A percentile compares a stretch with the other conserved stretches of the same genome.
Conservation (phyloP, 2,888 invertebrate species). For the Plebejus argus region DNA sequence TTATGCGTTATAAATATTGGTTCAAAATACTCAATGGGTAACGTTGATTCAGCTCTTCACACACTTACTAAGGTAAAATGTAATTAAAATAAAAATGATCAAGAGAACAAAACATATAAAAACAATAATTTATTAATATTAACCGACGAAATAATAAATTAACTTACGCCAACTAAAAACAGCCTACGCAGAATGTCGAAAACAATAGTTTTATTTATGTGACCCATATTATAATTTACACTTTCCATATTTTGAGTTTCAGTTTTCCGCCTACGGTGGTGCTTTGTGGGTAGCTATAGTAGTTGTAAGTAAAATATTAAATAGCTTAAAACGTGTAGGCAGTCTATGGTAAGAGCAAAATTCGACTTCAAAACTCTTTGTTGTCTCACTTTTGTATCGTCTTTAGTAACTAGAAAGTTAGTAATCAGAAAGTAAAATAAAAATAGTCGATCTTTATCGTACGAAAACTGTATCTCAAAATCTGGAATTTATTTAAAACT, state of each 20-base stretch:
- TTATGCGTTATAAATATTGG: constrained; percentile 6
- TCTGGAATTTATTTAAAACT: too few species aligned
- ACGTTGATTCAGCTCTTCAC: neutral
- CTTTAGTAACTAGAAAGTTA: too few species aligned
- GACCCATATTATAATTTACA: neutral
- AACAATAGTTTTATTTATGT: constrained; percentile 10
- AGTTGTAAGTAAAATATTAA: neutral
- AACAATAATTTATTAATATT: neutral
- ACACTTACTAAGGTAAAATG: neutral
- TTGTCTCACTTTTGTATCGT: too few species aligned
- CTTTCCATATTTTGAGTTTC: neutral
- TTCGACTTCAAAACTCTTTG: too few species aligned
- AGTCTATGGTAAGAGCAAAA: neutral
- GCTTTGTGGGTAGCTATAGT: neutral
- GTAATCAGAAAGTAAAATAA: too few species aligned
- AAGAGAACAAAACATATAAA: neutral
- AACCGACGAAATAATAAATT: neutral
- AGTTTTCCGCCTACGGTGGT: neutral
- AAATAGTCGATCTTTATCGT: too few species aligned
- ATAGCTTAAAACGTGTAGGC: neutral
- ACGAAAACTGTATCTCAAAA: too few species aligned
- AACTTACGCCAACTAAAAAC: neutral
- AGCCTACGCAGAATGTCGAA: neutral
- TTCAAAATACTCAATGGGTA: neutral
- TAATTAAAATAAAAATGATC: neutral